These are phyloP conservation scores for Murina feae DNA, from an alignment of 2,113 vertebrate genomes.

Conservation along the genomic window DNA sequence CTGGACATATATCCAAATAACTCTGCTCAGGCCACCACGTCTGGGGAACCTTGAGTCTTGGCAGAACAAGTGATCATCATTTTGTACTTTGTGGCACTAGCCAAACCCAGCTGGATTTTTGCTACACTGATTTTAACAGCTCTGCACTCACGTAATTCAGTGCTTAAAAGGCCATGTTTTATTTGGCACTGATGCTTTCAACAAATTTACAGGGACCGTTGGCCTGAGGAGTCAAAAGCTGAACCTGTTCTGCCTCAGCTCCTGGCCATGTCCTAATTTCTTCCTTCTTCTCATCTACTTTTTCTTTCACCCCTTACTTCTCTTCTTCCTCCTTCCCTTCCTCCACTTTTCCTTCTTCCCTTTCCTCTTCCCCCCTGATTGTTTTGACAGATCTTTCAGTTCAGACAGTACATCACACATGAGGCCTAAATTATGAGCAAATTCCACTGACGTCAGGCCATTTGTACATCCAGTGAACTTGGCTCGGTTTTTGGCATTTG, in stretches of 20 bases:
- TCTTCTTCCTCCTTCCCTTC: not conserved
- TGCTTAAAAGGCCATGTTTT: slow-evolving; percentile 72
- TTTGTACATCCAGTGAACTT: slow-evolving; percentile 76
- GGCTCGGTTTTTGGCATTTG: slow-evolving; percentile 62
- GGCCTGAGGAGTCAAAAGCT: slow-evolving; percentile 71
- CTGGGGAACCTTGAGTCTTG: slow-evolving; percentile 52
- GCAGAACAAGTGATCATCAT: slow-evolving; percentile 68
- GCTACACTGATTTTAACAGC: slow-evolving; percentile 75
- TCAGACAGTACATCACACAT: slow-evolving; percentile 79
- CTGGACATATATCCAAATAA: slow-evolving; percentile 10
- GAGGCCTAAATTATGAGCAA: slow-evolving; percentile 76
- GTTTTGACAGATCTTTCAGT: slow-evolving; percentile 72
- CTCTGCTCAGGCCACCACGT: not conserved
- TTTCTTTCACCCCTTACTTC: not conserved
- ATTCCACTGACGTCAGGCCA: slow-evolving; percentile 77
- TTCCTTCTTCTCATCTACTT: slow-evolving; percentile 1
- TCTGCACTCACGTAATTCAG: slow-evolving; percentile 73
- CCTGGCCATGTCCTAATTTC: slow-evolving; percentile 29
- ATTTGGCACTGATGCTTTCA: slow-evolving; percentile 70
- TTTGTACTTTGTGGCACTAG: slow-evolving; percentile 52
- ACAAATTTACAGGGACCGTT: slow-evolving; percentile 61
- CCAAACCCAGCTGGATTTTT: slow-evolving; percentile 73
- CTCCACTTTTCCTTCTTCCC: not conserved
- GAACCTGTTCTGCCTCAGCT: slow-evolving; percentile 71
- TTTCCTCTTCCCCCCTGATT: slow-evolving; percentile 42